Conservation (phyloP, 2,113 vertebrate genomes). For the Neolamprologus sp. region DNA sequence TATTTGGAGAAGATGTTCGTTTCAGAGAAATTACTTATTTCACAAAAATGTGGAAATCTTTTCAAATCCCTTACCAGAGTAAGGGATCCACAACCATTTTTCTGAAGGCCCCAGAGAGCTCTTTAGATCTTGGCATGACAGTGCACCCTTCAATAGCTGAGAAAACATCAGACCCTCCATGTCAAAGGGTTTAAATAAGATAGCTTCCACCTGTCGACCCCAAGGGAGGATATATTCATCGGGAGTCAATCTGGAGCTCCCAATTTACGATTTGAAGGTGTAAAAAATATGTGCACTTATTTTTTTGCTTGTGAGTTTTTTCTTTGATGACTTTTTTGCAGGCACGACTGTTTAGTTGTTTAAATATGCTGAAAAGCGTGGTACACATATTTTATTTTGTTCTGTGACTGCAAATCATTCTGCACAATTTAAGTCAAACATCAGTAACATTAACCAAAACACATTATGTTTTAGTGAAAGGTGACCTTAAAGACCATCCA, state of each 20-base stretch:
- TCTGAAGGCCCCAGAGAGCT: not conserved
- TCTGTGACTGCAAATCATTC: not conserved
- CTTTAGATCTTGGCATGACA: not conserved
- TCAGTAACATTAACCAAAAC: not conserved
- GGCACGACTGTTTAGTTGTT: not conserved
- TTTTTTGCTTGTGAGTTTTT: not conserved
- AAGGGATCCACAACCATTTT: not conserved
- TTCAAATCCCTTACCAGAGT: not conserved
- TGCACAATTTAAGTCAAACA: not conserved
- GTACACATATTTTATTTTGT: not conserved
- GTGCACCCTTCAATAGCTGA: not conserved
- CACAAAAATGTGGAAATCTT: not conserved
- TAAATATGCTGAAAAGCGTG: not conserved
- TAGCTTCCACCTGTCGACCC: not conserved
- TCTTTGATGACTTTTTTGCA: not conserved
- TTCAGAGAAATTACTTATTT: not conserved
- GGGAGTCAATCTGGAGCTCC: not conserved
- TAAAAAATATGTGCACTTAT: not conserved
- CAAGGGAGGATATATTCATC: not conserved
- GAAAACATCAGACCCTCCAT: not conserved
- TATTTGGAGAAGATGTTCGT: not conserved
- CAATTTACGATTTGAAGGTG: not conserved
- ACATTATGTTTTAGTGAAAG: not conserved
- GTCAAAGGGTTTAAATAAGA: not conserved
- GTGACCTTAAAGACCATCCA: not conserved